Base-by-base conservation (phyloP, 2,113 vertebrate species). In the Percina caprodes region DNA sequence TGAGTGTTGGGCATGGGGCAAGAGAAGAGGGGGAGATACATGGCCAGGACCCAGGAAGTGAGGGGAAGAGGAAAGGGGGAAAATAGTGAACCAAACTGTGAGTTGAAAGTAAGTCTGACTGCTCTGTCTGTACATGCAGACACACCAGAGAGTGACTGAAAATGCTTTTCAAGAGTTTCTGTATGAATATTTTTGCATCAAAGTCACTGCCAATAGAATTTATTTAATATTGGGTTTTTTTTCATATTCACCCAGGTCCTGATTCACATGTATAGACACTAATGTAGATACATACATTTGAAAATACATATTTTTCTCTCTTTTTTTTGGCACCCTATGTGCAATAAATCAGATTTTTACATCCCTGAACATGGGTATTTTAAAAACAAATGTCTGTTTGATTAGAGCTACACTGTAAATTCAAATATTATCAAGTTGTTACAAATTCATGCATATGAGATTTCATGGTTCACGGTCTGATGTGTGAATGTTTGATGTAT, bases 1-100 rank as follows among this genome's bases (percentile, higher is more conserved):
- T 92, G 91, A 93, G 91, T 82, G 81, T 66, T 87, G 89, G 85
- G 80, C 85, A 75, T 69, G 68, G 61, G 73, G 80, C 59, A 33
- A 56, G 83, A 58, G 85, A 77, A 67, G 66, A 63, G 52, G 60
- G 79, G 69, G 77, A 91, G 89, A 92, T 92, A 87, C 88, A 93
- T 74, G 83, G 69, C 79, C 71, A 12, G 9, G 26, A 70, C 80
- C 72, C 61, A 21, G 76, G 69, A 52, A 73, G 70, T 30, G 75
- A 60, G 54, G 9, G 56, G 6, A 14, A 56, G 54, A 24, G 45
- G 13, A 30, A 13, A 13, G 13, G 60, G 6, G 33, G 16, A n/a
- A 49, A 78, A n/a, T n/a, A 45, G 46, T 78, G 74, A 82, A 61
- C 24, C 58, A 3, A 33, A 70, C 76, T 87, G 86, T 89, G 89